Percentiles rank a stretch among this genome's conserved stretches.
phyloP scores from a whole-genome alignment of 2,797 vertebrate genomes.

The Tiaroga cobitis region DNA sequence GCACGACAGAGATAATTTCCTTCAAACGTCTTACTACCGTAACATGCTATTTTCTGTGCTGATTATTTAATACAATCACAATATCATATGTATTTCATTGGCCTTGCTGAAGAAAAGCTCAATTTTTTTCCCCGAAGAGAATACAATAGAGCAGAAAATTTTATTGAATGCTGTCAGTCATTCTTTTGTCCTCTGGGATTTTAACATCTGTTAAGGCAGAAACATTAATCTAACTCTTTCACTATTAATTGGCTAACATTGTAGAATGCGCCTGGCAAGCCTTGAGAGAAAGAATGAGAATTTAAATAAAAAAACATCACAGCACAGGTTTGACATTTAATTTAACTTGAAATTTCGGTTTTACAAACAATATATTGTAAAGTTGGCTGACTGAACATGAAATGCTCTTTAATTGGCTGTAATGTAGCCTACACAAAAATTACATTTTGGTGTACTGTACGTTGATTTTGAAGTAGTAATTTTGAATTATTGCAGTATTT shows the following conservation, averaged over 20 bases:
- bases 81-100: constrained; percentile 12
- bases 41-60: neutral
- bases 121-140: neutral
- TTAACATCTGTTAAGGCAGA: neutral
- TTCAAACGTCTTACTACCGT: constrained; percentile 7
- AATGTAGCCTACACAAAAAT: neutral
- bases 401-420: neutral
- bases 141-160: neutral
- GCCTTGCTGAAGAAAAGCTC: neutral
- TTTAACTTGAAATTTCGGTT: neutral
- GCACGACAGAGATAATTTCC: constrained; percentile 27
- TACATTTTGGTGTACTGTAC: too few relatives aligned
- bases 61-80: constrained; percentile 16
- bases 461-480: too few relatives aligned
- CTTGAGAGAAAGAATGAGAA: neutral
- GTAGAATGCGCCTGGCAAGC: neutral
- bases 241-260: neutral
- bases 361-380: neutral
- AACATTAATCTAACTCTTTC: neutral
- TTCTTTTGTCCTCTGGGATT: neutral
- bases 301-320: neutral
- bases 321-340: neutral
- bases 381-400: neutral
- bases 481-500: too few relatives aligned
- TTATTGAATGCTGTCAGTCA: neutral